Conservation (phyloP, 2,888 invertebrate species). For the Diarsia dahlii region DNA sequence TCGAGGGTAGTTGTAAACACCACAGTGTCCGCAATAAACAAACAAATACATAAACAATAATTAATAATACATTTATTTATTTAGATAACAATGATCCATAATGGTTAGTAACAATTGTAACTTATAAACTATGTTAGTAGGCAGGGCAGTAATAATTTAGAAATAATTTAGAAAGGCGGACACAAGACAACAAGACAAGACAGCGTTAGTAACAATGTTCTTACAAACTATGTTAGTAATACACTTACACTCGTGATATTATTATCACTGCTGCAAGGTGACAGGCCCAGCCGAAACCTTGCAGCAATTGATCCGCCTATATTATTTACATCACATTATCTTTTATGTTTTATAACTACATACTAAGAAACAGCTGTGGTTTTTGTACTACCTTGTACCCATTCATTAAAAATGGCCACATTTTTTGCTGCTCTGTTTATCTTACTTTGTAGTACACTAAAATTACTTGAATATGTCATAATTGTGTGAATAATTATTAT, state of each 20-base stretch:
- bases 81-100: too few relatives aligned
- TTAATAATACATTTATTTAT: too few relatives aligned
- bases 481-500: constrained; percentile 24
- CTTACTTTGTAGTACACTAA: constrained; percentile 17
- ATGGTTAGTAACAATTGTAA: too few relatives aligned
- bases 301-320: constrained; percentile 13
- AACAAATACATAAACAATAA: constrained; percentile 5
- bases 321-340: constrained; percentile 13
- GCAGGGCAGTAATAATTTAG: too few relatives aligned
- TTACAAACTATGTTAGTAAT: too few relatives aligned
- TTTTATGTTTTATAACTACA: constrained; percentile 17
- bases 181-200: too few relatives aligned
- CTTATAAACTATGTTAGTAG: too few relatives aligned
- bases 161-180: too few relatives aligned
- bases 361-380: constrained; percentile 13
- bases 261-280: too few relatives aligned
- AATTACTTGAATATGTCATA: constrained; percentile 9
- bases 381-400: not conserved
- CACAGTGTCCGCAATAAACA: not conserved
- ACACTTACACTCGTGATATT: too few relatives aligned
- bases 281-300: too few relatives aligned
- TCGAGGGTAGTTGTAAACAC: not conserved
- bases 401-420: constrained; percentile 16
- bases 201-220: too few relatives aligned
- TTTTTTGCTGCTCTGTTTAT: constrained; percentile 7